Evolutionary conservation across 2,888 invertebrate genomes (phyloP).

Genomic region (Athalia rosae): DNA sequence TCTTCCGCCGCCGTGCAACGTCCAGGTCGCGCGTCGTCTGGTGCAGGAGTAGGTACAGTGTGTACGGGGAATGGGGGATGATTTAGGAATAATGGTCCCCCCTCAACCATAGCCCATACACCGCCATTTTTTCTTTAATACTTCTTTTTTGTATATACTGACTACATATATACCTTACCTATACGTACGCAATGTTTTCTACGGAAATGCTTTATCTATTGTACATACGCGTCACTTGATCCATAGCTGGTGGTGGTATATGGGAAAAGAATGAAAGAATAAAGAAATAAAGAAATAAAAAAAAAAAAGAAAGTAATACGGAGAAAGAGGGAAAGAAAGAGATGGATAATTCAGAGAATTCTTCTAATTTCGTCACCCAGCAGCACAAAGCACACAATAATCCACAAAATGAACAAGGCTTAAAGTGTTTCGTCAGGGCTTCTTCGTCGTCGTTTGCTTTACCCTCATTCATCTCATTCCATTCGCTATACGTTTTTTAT

Average conservation of each 20-base stretch:
- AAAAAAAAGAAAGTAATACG: background rate
- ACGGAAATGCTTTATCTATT: slow-evolving; percentile 18
- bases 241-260: background rate
- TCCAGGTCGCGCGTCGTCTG: background rate
- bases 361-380: slow-evolving; percentile 16
- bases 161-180: too few relatives aligned
- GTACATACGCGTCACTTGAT: slow-evolving; percentile 16
- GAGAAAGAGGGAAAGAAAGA: background rate
- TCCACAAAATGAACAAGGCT: background rate
- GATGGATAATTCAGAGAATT: background rate
- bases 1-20: background rate
- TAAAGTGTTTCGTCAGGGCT: background rate
- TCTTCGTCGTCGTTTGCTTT: background rate
- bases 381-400: background rate
- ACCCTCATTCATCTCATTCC: background rate
- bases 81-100: slow-evolving; percentile 39
- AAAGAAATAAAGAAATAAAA: background rate
- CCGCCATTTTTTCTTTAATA: slow-evolving; percentile 35
- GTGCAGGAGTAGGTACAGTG: too few relatives aligned
- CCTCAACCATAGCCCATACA: slow-evolving; percentile 17
- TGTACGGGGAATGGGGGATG: slow-evolving; percentile 1
- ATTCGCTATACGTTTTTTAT: background rate
- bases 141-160: slow-evolving; percentile 4
- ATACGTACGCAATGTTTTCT: background rate
- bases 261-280: background rate